Evolutionary conservation across 2,888 invertebrate species (phyloP), one percentile per base, ranked within the genome.

Genomic region (Sthenelais limicola): DNA sequence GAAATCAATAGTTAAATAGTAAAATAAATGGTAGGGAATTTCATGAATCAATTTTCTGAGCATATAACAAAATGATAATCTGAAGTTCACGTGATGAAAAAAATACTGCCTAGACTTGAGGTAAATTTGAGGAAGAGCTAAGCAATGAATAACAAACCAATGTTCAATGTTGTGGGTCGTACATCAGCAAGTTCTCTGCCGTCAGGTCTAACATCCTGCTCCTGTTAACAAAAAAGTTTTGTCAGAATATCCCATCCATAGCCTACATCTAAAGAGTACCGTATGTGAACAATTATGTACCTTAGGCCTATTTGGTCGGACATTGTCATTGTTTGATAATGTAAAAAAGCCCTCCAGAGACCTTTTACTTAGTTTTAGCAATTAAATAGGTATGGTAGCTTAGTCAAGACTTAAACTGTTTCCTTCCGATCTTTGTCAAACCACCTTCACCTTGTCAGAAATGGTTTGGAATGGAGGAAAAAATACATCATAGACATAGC

Each of bases 201-300:
- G 88, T 95, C 95, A 3, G 94, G 94, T 62, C 95, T 89, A 71
- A 92, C 88, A 79, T 92, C 90, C 80, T 92, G 91, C 58, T 91
- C 90, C 90, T 90, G 62, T 24, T 68, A 56, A 51, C 7, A 51
- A 51, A 51, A 12, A 15, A 12, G n/a, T n/a, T n/a, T n/a, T n/a
- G n/a, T n/a, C n/a, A n/a, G n/a, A n/a, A n/a, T n/a, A n/a, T n/a
- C n/a, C 43, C 43, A 9, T 18, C 12, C 18, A 12, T 43, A 12
- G 43, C 18, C 43, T 43, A 12, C 18, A 24, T 52, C 52, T 15
- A 52, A 21, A 21, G n/a, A 9, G 9, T 9, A 21, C 9, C 12
- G 12, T 12, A 52, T 12, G 9, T 15, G n/a, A 15, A 15, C 52
- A 12, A 52, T 52, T 15, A 9, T 21, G 9, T 21, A 52, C 9